Evolutionary conservation across 1,140 invertebrate species (phyloP).

Genomic region (Cotesia vestalis): DNA sequence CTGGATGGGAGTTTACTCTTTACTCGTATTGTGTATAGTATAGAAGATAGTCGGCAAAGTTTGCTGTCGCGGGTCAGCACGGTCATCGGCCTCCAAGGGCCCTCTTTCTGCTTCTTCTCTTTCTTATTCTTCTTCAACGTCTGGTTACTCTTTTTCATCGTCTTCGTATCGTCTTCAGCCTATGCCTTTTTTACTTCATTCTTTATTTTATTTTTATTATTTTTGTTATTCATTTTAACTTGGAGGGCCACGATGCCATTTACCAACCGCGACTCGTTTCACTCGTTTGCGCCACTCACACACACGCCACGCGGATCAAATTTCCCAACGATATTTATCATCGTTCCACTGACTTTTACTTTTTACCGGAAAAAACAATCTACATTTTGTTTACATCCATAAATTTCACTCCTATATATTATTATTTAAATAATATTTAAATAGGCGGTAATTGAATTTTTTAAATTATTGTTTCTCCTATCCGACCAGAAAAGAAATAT

Average conservation of each 20-base stretch:
- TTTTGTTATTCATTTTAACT: conserved; percentile 4
- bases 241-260: conserved; percentile 14
- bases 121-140: background rate
- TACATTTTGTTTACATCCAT: background rate
- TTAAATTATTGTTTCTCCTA: too few species aligned
- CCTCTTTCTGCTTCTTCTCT: conserved; percentile 3
- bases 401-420: background rate
- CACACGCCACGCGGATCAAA: background rate
- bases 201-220: conserved; percentile 5
- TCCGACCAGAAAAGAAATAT: too few species aligned
- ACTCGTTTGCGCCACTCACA: conserved; percentile 1
- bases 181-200: background rate
- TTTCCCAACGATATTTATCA: conserved; percentile 4
- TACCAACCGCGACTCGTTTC: too few species aligned
- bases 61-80: conserved; percentile 51
- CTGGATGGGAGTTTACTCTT: conserved; percentile 39
- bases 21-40: conserved; percentile 26
- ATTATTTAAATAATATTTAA: background rate
- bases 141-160: background rate
- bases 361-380: too few species aligned
- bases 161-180: background rate
- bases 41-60: conserved; percentile 26
- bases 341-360: background rate
- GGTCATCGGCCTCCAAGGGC: conserved; percentile 59
- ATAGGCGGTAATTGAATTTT: background rate